A percentile compares a stretch with the other conserved stretches of the same genome.
Evolutionary conservation across 2,888 invertebrate genomes (phyloP).

Genomic region (Sesia bembeciformis): DNA sequence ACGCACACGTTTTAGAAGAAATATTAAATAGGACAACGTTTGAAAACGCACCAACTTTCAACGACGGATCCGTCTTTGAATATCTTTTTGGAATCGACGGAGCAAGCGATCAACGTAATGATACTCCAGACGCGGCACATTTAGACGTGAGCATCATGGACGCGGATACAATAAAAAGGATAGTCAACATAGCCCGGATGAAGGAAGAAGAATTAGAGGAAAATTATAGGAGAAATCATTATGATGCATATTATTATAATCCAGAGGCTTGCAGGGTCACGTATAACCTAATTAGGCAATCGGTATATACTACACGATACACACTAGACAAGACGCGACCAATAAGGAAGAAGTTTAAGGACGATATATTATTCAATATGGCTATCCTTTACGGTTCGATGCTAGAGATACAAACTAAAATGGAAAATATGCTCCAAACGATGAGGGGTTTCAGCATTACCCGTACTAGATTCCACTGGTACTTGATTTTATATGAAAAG

Average conservation of each 20-base stretch:
- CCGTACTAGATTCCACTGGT: conserved; percentile 21
- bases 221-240: neutral
- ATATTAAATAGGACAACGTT: neutral
- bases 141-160: conserved; percentile 14
- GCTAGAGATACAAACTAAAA: conserved; percentile 20
- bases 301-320: neutral
- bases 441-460: conserved; percentile 4
- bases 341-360: conserved; percentile 10
- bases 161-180: conserved; percentile 9
- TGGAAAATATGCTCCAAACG: conserved; percentile 17
- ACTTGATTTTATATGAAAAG: conserved; percentile 27
- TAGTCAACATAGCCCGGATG: conserved; percentile 10
- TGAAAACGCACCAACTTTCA: neutral
- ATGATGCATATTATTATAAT: neutral
- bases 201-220: conserved; percentile 1
- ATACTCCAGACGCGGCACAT: conserved; percentile 2
- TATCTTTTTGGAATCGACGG: conserved; percentile 9
- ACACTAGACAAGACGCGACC: neutral
- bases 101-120: neutral
- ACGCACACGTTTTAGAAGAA: neutral
- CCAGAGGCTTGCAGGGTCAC: neutral
- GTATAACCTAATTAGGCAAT: neutral
- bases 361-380: conserved; percentile 13
- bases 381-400: conserved; percentile 23
- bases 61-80: conserved; percentile 10